Evolutionary conservation across 64 coral and sea anemone species (phyloP).

Genomic region (Montipora sp.): DNA sequence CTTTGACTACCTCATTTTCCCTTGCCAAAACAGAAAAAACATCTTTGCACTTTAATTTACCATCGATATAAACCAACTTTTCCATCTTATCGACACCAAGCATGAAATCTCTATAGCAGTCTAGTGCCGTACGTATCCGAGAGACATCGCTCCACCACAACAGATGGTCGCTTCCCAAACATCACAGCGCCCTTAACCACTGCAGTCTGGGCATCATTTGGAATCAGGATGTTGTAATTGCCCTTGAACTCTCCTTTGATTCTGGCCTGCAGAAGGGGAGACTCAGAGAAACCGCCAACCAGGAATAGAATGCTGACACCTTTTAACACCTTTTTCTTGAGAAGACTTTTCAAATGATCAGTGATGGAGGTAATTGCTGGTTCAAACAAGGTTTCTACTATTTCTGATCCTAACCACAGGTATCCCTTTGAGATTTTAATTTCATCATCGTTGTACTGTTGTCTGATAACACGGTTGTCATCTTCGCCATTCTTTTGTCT

Average conservation of each 20-base stretch:
- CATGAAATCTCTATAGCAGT: not conserved
- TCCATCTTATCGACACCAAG: not conserved
- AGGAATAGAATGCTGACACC: conserved; percentile 30
- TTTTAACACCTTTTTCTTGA: not conserved
- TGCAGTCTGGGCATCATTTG: conserved; percentile 40
- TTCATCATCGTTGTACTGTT: not conserved
- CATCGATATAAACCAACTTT: not conserved
- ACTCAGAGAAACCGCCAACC: conserved; percentile 57
- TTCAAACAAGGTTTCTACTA: conserved; percentile 1
- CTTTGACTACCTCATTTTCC: conserved; percentile 22
- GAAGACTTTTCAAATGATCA: not conserved
- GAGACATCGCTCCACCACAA: conserved; percentile 27
- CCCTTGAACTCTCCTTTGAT: conserved; percentile 10
- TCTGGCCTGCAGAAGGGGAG: conserved; percentile 31
- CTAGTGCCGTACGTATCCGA: conserved; percentile 19
- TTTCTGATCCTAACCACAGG: not conserved
- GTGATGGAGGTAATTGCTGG: conserved; percentile 24
- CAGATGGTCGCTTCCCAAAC: conserved; percentile 46
- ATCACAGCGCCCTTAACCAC: conserved; percentile 65
- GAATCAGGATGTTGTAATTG: conserved; percentile 23
- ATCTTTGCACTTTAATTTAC: not conserved
- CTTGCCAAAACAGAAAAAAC: conserved; percentile 11
- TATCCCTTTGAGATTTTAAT: conserved; percentile 2
- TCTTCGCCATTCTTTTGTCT: not conserved
- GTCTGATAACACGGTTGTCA: not conserved